phyloP scores from a whole-genome alignment of 2,113 vertebrate genomes.

The Diadophis punctatus region DNA sequence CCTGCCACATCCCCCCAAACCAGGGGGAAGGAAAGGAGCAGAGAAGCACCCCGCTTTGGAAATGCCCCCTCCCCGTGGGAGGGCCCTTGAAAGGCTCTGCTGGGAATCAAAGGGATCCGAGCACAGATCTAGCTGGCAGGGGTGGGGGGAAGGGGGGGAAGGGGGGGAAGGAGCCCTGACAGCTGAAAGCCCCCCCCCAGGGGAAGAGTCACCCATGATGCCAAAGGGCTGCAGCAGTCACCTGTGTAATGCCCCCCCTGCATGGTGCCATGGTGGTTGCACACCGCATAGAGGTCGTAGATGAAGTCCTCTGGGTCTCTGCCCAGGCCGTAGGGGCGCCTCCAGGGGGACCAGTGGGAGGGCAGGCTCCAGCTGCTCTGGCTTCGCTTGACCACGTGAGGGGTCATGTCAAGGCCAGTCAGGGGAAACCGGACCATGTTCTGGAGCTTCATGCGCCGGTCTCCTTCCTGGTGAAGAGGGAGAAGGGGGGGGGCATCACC shows the following conservation, averaged over 20 bases:
- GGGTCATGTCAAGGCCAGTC: conserved; percentile 92
- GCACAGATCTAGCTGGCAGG: background rate
- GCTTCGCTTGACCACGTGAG: conserved; percentile 93
- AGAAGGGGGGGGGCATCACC: background rate
- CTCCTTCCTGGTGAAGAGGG: conserved; percentile 77
- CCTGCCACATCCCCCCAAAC: background rate
- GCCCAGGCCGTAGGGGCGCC: conserved; percentile 86
- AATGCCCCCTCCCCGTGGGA: background rate
- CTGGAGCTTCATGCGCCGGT: conserved; percentile 90
- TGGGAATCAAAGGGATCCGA: background rate
- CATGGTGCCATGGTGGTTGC: conserved; percentile 97
- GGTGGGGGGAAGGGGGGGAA: too few species aligned
- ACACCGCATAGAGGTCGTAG: conserved; percentile 95
- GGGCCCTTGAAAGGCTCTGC: background rate
- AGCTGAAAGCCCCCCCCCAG: background rate
- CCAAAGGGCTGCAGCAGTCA: conserved; percentile 44
- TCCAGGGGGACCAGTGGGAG: conserved; percentile 93
- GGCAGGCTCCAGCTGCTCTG: conserved; percentile 96
- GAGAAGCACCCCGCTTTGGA: background rate
- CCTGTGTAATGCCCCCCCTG: conserved; percentile 97
- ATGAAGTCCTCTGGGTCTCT: conserved; percentile 93
- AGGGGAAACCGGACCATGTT: conserved; percentile 94
- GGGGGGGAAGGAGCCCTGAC: background rate
- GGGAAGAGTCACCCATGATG: background rate
- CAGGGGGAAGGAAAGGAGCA: background rate